Base-by-base conservation (phyloP, 2,113 vertebrate genomes). In the Grammomys surdaster region DNA sequence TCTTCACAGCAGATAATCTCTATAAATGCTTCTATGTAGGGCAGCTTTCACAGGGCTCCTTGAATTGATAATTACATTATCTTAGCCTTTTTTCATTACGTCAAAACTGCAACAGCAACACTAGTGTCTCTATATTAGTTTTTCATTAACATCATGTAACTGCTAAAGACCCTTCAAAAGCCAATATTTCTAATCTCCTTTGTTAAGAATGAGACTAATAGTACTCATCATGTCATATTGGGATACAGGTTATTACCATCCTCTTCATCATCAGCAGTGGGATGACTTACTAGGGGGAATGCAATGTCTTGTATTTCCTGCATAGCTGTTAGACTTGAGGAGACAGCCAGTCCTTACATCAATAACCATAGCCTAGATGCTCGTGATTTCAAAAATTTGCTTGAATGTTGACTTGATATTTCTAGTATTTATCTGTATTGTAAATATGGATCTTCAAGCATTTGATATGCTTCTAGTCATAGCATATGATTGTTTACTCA, bases 171-270 rank as follows among this genome's bases (percentile, higher is more conserved):
- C 20, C 40, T 92, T 63, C 24, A 51, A 3, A 56, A 54, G 5
- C 19, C 43, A 67, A 8, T 63, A 28, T 87, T 16, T 60, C 22
- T 93, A 63, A 69, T 33, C 26, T 86, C 8, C 16, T 86, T 73
- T 54, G 56, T 33, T 46, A 70, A 70, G 48, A 9, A 54, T 70
- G 19, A 70, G 7, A n/a, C 17, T 72, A 12, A 3, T 76, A 63
- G 36, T 6, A 54, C 1, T 43, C 6, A 3, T 5, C 11, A 75
- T 13, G 6, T 31, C 51, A 0, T 63, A 11, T 75, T 48, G 12
- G 33, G 9, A 33, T 4, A 16, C 63, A 56, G 7, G 9, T 1
- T 51, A 1, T 65, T 19, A 65, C 0, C 8, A 33, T 40, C 14
- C 28, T 63, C 26, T 17, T 73, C 89, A 24, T 19, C 58, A 31